A percentile compares a stretch with the other conserved stretches of the same genome.
Evolutionary conservation across 2,113 vertebrate species (phyloP).

Genomic region (Aegotheles bennettii): DNA sequence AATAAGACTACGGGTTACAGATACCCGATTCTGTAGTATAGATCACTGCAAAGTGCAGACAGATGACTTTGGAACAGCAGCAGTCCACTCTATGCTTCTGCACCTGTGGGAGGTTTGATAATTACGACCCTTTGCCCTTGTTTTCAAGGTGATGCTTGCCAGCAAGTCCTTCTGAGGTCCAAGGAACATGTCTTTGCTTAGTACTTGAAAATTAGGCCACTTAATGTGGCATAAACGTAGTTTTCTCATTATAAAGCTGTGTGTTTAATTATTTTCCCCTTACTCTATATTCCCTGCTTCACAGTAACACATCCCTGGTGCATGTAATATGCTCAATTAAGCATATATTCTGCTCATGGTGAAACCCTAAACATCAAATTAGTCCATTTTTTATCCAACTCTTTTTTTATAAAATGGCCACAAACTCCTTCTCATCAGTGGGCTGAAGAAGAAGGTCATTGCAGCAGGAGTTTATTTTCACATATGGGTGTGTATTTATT

Average conservation of each 20-base stretch:
- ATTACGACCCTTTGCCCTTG: not conserved
- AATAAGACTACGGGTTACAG: not conserved
- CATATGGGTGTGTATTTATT: not conserved
- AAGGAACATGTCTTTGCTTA: not conserved
- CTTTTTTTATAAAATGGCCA: not conserved
- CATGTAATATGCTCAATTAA: constrained; percentile 45
- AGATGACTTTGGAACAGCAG: not conserved
- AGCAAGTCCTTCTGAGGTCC: not conserved
- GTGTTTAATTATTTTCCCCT: constrained; percentile 52
- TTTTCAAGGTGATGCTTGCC: not conserved
- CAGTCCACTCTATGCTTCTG: not conserved
- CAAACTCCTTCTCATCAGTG: constrained; percentile 30
- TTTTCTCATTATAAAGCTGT: constrained; percentile 40
- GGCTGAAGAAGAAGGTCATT: constrained; percentile 25
- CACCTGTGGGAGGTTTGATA: not conserved
- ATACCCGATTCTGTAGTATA: rapidly evolving
- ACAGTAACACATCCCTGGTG: constrained; percentile 10
- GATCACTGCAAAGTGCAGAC: not conserved
- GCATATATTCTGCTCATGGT: constrained; percentile 17
- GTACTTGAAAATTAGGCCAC: not conserved
- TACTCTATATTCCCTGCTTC: not conserved
- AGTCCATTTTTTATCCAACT: constrained; percentile 22
- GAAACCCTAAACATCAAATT: constrained; percentile 16
- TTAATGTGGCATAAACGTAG: constrained; percentile 30
- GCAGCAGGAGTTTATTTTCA: not conserved